Conservation (phyloP, 2,113 vertebrate species). For the Actinemys pallida region DNA sequence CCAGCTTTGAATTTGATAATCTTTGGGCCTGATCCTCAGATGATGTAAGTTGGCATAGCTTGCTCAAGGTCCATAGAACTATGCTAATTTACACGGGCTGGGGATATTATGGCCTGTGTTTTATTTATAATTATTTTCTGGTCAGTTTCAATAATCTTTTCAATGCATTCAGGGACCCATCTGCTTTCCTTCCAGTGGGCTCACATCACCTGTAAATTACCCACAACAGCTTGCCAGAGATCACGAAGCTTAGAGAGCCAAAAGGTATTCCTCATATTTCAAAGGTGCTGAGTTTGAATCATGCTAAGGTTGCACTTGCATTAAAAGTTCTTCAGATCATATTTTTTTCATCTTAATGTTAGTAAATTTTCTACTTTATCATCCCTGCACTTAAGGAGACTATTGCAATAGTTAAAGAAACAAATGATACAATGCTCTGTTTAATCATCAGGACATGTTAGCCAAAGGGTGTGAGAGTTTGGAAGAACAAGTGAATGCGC, state of each 20-base stretch:
- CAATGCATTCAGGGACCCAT: neutral
- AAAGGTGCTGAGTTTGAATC: neutral
- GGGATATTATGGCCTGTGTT: neutral
- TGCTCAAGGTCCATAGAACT: neutral
- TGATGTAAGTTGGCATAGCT: neutral
- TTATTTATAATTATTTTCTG: neutral
- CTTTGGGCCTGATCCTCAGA: rapidly evolving
- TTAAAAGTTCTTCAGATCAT: neutral
- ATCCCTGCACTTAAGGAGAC: neutral
- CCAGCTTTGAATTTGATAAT: neutral
- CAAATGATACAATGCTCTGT: neutral
- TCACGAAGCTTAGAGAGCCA: neutral
- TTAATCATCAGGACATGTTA: neutral
- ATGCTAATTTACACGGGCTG: neutral
- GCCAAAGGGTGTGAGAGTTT: neutral
- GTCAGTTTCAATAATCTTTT: neutral
- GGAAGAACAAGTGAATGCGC: neutral
- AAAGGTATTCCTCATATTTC: neutral
- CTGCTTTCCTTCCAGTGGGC: neutral
- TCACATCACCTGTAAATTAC: rapidly evolving
- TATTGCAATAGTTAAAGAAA: neutral
- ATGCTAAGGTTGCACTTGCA: neutral
- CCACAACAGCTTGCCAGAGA: too few relatives aligned
- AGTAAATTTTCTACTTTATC: neutral
- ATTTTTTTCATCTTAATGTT: neutral